phyloP scores from a whole-genome alignment of 1,140 invertebrate genomes.

The Papilio aristodemus region DNA sequence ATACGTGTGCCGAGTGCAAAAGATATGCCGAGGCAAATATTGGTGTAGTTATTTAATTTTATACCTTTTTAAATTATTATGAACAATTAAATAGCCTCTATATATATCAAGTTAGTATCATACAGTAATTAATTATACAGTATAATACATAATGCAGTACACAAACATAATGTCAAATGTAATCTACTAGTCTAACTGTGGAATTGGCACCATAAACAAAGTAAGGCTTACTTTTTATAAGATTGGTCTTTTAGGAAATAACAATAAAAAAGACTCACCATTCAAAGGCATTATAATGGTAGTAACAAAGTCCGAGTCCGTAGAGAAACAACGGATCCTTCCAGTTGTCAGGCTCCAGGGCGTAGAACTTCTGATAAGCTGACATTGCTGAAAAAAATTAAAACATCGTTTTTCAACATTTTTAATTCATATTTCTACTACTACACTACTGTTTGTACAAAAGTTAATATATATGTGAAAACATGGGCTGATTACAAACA shows the following conservation, averaged over 20 bases:
- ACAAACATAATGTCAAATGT: no score
- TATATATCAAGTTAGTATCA: no score
- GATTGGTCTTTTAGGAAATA: background rate
- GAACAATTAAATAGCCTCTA: no score
- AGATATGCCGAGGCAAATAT: no score
- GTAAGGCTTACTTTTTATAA: background rate
- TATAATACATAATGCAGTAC: no score
- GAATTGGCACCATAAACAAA: no score
- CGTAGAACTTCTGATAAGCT: conserved; percentile 96
- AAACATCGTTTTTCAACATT: conserved; percentile 15
- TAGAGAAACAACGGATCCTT: conserved; percentile 95
- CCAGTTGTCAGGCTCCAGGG: conserved; percentile 90
- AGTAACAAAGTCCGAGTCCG: conserved; percentile 96
- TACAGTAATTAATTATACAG: no score
- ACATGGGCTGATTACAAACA: no score
- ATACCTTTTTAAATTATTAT: no score
- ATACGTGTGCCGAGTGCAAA: no score
- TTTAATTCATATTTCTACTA: conserved; percentile 25
- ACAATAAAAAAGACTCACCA: conserved; percentile 87
- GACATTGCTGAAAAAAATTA: conserved; percentile 91
- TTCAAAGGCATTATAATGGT: conserved; percentile 96
- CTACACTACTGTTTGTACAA: background rate
- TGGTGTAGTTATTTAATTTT: no score
- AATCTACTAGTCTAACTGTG: background rate
- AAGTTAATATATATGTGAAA: no score